A percentile compares a stretch with the other conserved stretches of the same genome.
Conservation (phyloP, 2,797 vertebrate species). For the Tapera naevia region DNA sequence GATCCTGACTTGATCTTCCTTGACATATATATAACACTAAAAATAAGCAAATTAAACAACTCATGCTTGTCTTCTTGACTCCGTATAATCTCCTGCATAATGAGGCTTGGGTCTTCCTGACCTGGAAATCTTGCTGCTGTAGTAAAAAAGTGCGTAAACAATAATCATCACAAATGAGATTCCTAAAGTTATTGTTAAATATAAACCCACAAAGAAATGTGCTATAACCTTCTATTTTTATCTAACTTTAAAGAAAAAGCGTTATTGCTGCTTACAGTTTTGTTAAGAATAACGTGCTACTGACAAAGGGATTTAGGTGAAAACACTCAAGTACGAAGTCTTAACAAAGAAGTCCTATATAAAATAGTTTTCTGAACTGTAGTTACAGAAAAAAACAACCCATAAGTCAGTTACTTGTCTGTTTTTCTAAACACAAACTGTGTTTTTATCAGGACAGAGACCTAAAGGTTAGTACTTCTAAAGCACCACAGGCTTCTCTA, state of each 20-base stretch:
- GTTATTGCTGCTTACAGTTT: background rate
- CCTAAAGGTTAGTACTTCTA: constrained; percentile 16
- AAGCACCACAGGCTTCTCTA: constrained; percentile 10
- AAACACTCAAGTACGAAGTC: background rate
- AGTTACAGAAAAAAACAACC: background rate
- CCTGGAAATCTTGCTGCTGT: background rate
- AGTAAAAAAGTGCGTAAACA: background rate
- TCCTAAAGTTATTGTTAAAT: background rate
- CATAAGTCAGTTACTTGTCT: background rate
- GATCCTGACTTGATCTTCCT: background rate
- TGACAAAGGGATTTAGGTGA: background rate
- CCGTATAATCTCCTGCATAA: background rate
- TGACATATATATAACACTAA: background rate
- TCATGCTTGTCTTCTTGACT: background rate
- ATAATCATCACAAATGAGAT: background rate
- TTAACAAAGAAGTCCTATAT: background rate
- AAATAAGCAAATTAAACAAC: background rate
- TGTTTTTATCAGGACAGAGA: background rate
- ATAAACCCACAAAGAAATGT: background rate
- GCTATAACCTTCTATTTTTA: background rate
- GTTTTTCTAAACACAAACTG: background rate
- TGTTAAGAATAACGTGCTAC: background rate
- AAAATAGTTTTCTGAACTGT: background rate
- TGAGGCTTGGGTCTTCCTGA: background rate
- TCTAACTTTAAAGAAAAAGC: background rate